Base-by-base conservation (phyloP, 2,797 vertebrate species). In the Pantherophis vulpinus region DNA sequence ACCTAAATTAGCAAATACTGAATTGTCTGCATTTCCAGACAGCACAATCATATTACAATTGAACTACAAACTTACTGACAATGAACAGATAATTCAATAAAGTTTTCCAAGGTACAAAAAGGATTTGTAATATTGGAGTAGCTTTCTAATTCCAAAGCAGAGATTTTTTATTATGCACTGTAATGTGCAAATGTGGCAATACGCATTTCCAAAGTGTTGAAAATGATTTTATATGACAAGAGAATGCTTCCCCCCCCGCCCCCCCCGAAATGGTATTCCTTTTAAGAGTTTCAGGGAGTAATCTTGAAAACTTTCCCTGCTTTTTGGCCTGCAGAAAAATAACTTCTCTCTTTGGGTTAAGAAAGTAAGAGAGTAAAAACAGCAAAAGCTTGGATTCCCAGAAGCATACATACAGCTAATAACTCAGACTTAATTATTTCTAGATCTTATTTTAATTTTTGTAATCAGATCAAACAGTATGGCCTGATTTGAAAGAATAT, bases 371-470 rank as follows among this genome's bases (percentile, higher is more conserved):
- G 74, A 98, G 97, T 95, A 97, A 96, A 94, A 94, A 96, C 92
- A 97, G 95, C 92, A 93, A 42, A 93, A 91, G 90, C 86, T 66
- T 29, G 92, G 91, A 94, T 90, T 90, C 96, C 2, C 0, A 88
- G 95, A 94, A 90, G 96, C 95, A 94, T 94, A 96, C 74, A 94
- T 86, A 89, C 94, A 95, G 96, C 92, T 96, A 98, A 97, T 97
- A 97, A 97, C 97, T 97, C 94, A 96, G 96, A 98, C 98, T 98
- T 98, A 99, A 98, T 97, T 98, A 98, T 98, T 98, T 98, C 98
- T 98, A 97, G 96, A 98, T 98, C 98, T 98, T 97, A 99, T 99
- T 99, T 99, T 98, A 99, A 98, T 98, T 99, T 99, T 97, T 96
- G 98, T 98, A 98, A 98, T 98, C 98, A 98, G 97, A 94, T 98